phyloP scores from a whole-genome alignment of 1,140 invertebrate species.

The Aphaenogaster floridana region DNA sequence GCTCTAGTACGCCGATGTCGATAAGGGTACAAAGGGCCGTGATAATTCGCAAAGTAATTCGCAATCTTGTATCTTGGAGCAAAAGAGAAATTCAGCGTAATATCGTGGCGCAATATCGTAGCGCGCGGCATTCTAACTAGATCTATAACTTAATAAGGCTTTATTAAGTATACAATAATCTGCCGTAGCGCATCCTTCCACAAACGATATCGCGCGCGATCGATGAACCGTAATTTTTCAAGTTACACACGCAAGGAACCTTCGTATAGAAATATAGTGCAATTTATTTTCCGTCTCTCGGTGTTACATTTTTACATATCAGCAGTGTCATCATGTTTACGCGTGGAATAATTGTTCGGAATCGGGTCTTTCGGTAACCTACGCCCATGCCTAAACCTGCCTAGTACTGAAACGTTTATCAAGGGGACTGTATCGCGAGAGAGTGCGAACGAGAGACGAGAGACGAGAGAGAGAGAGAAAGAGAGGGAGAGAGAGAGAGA shows the following conservation, averaged over 20 bases:
- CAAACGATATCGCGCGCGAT: not conserved
- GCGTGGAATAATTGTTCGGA: not conserved
- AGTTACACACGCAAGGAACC: not conserved
- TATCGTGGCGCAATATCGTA: not conserved
- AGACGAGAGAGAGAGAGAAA: slow-evolving; percentile 17
- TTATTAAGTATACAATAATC: not conserved
- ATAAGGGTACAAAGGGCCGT: not conserved
- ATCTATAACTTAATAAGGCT: slow-evolving; percentile 2
- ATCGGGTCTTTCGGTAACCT: not conserved
- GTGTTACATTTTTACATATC: not conserved
- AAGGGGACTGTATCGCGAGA: slow-evolving; percentile 63
- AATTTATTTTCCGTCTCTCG: not conserved
- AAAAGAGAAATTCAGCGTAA: not conserved
- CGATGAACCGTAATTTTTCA: slow-evolving; percentile 15
- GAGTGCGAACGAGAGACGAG: not conserved
- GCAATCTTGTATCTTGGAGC: not conserved
- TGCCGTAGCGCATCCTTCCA: not conserved
- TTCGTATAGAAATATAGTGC: not conserved
- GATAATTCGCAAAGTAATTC: not conserved
- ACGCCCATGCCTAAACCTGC: slow-evolving; percentile 67
- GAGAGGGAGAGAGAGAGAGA: slow-evolving; percentile 56
- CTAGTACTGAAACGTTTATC: slow-evolving; percentile 70
- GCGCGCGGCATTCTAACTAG: not conserved
- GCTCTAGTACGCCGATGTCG: not conserved
- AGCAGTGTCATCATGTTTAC: not conserved